phyloP scores from a whole-genome alignment of 2,888 invertebrate genomes.

The Craniophora ligustri region DNA sequence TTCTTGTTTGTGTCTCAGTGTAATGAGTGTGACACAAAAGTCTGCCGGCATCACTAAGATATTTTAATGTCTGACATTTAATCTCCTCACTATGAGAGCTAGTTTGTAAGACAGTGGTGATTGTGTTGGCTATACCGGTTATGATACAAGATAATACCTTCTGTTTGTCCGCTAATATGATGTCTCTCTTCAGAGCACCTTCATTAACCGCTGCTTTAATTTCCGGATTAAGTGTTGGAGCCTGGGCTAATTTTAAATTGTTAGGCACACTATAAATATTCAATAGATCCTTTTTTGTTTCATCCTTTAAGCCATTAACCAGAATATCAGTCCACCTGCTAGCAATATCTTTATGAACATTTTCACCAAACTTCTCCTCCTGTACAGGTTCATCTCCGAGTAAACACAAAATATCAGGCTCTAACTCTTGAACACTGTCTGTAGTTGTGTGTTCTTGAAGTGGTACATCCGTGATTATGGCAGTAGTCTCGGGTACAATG shows the following conservation, averaged over 20 bases:
- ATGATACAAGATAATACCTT: background rate
- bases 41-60: constrained; percentile 11
- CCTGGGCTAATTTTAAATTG: constrained; percentile 1
- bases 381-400: background rate
- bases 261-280: background rate
- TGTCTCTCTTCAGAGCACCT: constrained; percentile 1
- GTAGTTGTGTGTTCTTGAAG: background rate
- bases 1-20: constrained; percentile 8
- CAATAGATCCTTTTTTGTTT: constrained; percentile 1
- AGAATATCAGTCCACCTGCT: constrained; percentile 5
- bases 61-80: constrained; percentile 3
- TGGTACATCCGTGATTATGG: background rate
- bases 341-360: constrained; percentile 5
- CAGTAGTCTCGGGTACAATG: background rate
- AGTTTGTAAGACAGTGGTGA: background rate
- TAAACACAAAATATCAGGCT: constrained; percentile 7
- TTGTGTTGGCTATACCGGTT: constrained; percentile 8
- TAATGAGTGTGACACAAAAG: constrained; percentile 4
- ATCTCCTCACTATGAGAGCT: background rate
- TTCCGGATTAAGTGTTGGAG: constrained; percentile 6
- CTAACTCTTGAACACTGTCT: constrained; percentile 1
- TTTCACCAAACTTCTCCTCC: constrained; percentile 2
- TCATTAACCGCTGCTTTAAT: constrained; percentile 12
- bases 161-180: background rate
- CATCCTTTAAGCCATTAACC: constrained; percentile 5